These are phyloP conservation scores for Anguilla anguilla DNA, from an alignment of 2,797 vertebrate species.

Conservation along the genomic window DNA sequence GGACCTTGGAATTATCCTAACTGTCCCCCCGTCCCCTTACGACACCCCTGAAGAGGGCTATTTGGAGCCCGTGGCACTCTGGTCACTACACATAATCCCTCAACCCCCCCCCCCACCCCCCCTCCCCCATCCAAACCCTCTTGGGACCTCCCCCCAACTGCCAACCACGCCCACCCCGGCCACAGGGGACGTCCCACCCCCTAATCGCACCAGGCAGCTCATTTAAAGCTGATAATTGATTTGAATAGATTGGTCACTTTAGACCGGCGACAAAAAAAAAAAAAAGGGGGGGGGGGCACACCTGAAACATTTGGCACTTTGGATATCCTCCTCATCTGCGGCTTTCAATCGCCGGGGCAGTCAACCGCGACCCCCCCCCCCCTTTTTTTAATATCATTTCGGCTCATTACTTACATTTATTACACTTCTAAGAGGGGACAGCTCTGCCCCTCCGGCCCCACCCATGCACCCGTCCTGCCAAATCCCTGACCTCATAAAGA, in stretches of 20 bases:
- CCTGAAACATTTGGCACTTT: conserved; percentile 79
- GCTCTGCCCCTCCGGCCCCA: neutral
- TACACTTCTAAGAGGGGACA: neutral
- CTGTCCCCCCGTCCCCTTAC: too few relatives aligned
- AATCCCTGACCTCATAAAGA: neutral
- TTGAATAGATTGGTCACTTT: conserved; percentile 82
- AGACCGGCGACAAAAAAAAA: conserved; percentile 73
- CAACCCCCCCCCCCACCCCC: conserved; percentile 48
- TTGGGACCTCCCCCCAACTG: conserved; percentile 70
- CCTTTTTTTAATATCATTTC: conserved; percentile 1
- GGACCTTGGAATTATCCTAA: too few relatives aligned
- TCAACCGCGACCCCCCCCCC: conserved; percentile 67
- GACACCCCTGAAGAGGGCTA: neutral
- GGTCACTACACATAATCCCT: conserved; percentile 61
- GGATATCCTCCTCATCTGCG: conserved; percentile 67
- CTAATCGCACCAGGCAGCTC: conserved; percentile 85
- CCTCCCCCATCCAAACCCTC: conserved; percentile 46
- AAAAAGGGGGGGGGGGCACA: conserved; percentile 44
- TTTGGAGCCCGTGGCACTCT: conserved; percentile 42
- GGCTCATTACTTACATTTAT: conserved; percentile 23
- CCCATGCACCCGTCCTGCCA: neutral
- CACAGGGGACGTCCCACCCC: conserved; percentile 72
- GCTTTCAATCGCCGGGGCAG: conserved; percentile 81
- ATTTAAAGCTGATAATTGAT: conserved; percentile 84
- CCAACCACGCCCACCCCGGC: conserved; percentile 75